phyloP scores from a whole-genome alignment of 2,113 vertebrate genomes.

The Pelecanoides urinatrix region DNA sequence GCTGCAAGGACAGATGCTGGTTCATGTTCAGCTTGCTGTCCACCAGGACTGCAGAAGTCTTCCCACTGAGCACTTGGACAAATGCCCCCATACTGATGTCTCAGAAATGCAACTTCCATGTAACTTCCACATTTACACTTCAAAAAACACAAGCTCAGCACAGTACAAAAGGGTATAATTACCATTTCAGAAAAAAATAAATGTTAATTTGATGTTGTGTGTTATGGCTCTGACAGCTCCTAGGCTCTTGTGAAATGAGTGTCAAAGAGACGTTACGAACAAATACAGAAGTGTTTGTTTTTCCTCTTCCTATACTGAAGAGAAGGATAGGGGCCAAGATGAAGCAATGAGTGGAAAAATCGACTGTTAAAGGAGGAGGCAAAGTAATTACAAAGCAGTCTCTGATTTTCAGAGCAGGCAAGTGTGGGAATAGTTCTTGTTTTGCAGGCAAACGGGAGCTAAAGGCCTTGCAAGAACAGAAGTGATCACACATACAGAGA shows the following conservation, averaged over 20 bases:
- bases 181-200: slow-evolving; percentile 41
- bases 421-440: neutral
- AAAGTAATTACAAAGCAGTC: neutral
- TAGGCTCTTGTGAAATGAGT: slow-evolving; percentile 7
- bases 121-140: slow-evolving; percentile 25
- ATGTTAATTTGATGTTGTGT: slow-evolving; percentile 35
- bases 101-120: slow-evolving; percentile 36
- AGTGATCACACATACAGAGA: neutral
- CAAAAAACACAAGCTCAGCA: slow-evolving; percentile 37
- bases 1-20: neutral
- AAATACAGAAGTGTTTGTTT: neutral
- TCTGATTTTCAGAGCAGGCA: neutral
- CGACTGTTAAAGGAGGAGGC: neutral
- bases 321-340: neutral
- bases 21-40: rapidly evolving
- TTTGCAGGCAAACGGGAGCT: neutral
- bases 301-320: neutral
- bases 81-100: neutral
- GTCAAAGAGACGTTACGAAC: neutral
- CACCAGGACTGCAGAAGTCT: neutral
- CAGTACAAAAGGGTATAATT: slow-evolving; percentile 54
- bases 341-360: neutral
- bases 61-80: neutral
- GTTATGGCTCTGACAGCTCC: slow-evolving; percentile 56
- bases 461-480: neutral